These are phyloP conservation scores for Leuciscus waleckii DNA, from an alignment of 2,797 vertebrate genomes.

Conservation along the genomic window DNA sequence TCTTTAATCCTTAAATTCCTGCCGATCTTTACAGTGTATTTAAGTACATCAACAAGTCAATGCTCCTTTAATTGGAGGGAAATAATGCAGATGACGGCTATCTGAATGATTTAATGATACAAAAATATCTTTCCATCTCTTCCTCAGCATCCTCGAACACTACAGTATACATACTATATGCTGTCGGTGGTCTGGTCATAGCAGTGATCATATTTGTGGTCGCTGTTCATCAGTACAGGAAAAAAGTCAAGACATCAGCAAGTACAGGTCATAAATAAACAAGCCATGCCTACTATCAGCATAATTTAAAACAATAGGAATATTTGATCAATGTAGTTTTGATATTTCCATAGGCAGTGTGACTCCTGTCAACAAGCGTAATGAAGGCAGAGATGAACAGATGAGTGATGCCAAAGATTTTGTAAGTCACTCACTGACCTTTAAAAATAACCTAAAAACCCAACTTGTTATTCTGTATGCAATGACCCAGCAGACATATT, in stretches of 20 bases:
- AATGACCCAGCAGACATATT: neutral
- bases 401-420: no score
- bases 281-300: neutral
- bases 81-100: neutral
- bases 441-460: neutral
- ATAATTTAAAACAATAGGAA: neutral
- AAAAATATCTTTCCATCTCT: neutral
- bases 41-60: neutral
- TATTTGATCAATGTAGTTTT: neutral
- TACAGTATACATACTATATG: neutral
- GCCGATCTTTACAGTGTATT: no score
- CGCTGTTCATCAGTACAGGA: neutral
- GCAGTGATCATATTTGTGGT: neutral
- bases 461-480: neutral
- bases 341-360: neutral
- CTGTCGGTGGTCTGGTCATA: neutral
- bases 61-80: neutral
- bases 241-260: neutral
- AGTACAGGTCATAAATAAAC: no score
- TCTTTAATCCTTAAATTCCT: no score
- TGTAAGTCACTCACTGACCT: neutral
- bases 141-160: neutral
- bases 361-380: neutral
- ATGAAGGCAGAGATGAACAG: neutral
- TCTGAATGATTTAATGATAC: neutral